A percentile compares a stretch with the other conserved stretches of the same genome.
phyloP scores from a whole-genome alignment of 2,797 vertebrate species.

The Benthosema pterotum region DNA sequence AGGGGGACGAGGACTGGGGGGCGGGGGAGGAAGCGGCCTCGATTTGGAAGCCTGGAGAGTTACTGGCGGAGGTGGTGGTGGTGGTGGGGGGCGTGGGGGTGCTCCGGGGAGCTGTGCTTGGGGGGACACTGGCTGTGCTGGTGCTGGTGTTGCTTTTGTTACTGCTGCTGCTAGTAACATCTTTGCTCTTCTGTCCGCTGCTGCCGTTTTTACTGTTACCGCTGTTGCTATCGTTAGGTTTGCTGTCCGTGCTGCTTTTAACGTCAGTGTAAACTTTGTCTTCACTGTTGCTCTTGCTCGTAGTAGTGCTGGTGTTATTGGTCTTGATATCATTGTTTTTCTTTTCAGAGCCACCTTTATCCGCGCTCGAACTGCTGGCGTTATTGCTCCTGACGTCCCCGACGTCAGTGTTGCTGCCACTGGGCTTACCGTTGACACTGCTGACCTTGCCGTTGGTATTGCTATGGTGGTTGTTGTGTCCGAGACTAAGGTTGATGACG shows the following conservation, averaged over 20 bases:
- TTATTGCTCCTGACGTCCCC: slow-evolving; percentile 46
- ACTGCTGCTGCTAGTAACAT: slow-evolving; percentile 26
- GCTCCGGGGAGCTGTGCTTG: slow-evolving; percentile 25
- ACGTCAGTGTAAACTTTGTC: slow-evolving; percentile 39
- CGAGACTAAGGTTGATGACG: slow-evolving; percentile 71
- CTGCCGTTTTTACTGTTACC: slow-evolving; percentile 21
- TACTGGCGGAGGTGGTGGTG: slow-evolving; percentile 6
- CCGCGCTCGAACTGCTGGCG: slow-evolving; percentile 17
- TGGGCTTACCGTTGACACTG: slow-evolving; percentile 61
- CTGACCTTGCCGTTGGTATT: slow-evolving; percentile 65
- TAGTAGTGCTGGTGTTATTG: slow-evolving; percentile 28
- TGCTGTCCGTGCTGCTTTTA: slow-evolving; percentile 47
- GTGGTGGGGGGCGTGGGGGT: slow-evolving; percentile 25
- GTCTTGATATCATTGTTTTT: slow-evolving; percentile 47
- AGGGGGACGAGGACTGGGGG: slow-evolving; percentile 71
- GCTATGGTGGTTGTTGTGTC: slow-evolving; percentile 60
- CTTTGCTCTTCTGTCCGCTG: slow-evolving; percentile 46
- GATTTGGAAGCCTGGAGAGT: slow-evolving; percentile 43
- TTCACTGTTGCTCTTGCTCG: slow-evolving; percentile 40
- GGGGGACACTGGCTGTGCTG: slow-evolving; percentile 26
- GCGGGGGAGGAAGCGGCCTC: slow-evolving; percentile 71
- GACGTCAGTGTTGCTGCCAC: slow-evolving; percentile 29
- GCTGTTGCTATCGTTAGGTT: slow-evolving; percentile 11
- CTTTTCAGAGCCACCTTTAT: slow-evolving; percentile 45
- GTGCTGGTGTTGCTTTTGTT: slow-evolving; percentile 30